Evolutionary conservation across 2,797 vertebrate genomes (phyloP).

Genomic region (Alosa sapidissima): DNA sequence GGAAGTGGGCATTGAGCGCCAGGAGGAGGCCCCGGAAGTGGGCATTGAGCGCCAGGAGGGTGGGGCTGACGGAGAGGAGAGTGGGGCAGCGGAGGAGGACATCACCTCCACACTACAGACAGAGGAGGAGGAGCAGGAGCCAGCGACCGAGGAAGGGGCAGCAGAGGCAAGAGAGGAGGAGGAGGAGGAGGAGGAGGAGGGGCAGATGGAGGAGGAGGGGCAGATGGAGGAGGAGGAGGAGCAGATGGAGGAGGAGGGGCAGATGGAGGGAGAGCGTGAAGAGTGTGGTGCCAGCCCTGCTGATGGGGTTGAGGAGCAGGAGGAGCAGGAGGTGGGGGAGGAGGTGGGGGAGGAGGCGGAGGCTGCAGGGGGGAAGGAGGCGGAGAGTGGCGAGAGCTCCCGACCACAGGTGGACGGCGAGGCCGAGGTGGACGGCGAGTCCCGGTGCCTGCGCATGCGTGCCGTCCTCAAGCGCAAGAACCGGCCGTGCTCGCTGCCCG

Average conservation of each 20-base stretch:
- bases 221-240: conserved; percentile 48
- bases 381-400: background rate
- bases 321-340: conserved; percentile 43
- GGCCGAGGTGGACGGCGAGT: conserved; percentile 52
- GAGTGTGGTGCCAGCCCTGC: conserved; percentile 55
- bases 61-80: conserved; percentile 42
- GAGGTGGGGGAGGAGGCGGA: conserved; percentile 47
- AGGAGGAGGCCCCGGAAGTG: conserved; percentile 56
- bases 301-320: conserved; percentile 46
- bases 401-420: background rate
- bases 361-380: background rate
- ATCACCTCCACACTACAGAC: background rate
- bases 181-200: conserved; percentile 50
- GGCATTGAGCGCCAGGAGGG: conserved; percentile 56
- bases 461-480: conserved; percentile 76
- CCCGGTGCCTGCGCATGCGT: conserved; percentile 43
- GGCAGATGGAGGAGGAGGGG: conserved; percentile 50
- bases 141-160: conserved; percentile 42
- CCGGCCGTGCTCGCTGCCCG: conserved; percentile 90
- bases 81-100: conserved; percentile 16
- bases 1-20: conserved; percentile 54
- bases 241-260: conserved; percentile 48
- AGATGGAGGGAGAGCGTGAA: conserved; percentile 44
- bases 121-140: background rate
- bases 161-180: conserved; percentile 58